Conservation (phyloP, 2,888 invertebrate species). For the Scotopteryx bipunctaria region DNA sequence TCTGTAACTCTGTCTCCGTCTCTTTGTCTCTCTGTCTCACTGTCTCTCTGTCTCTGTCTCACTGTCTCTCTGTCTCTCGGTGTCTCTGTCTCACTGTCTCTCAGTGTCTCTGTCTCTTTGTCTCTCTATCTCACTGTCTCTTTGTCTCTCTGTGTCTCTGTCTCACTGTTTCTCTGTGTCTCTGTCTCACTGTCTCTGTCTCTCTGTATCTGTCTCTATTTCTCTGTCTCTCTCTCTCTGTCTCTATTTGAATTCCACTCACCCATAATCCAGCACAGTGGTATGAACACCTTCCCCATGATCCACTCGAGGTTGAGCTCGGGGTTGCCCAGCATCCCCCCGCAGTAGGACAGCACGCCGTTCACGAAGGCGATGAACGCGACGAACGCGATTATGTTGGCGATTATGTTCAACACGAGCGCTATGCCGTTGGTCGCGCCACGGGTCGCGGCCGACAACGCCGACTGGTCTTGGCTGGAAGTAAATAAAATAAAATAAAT, state of each 20-base stretch:
- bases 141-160: too few relatives aligned
- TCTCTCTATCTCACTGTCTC: too few relatives aligned
- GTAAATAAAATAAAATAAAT: constrained; percentile 2
- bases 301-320: constrained; percentile 87
- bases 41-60: too few relatives aligned
- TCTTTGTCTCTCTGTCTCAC: too few relatives aligned
- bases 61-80: too few relatives aligned
- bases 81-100: too few relatives aligned
- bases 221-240: not conserved
- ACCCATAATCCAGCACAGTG: constrained; percentile 95
- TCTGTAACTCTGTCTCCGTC: too few relatives aligned
- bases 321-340: constrained; percentile 88
- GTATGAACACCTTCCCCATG: constrained; percentile 95
- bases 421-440: constrained; percentile 93
- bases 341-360: constrained; percentile 91
- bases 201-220: too few relatives aligned
- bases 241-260: not conserved
- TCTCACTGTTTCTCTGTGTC: too few relatives aligned
- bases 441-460: constrained; percentile 95
- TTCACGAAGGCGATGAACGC: constrained; percentile 94
- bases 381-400: constrained; percentile 96
- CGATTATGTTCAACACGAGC: constrained; percentile 93
- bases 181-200: too few relatives aligned
- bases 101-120: too few relatives aligned
- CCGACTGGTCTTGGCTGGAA: constrained; percentile 89